Conservation (phyloP, 2,113 vertebrate species). For the Calyptomena viridis region DNA sequence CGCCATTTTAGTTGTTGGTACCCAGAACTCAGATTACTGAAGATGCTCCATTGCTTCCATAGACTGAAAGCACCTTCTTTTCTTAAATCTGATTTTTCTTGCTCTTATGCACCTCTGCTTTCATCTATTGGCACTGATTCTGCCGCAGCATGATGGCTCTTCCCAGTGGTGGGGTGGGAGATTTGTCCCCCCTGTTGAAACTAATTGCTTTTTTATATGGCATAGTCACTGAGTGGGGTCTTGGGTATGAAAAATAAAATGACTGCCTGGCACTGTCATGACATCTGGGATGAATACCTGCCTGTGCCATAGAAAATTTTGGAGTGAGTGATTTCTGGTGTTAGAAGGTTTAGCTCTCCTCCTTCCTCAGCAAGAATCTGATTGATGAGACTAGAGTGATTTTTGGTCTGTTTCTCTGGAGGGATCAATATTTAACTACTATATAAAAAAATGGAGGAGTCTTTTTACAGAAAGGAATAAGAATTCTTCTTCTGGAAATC, state of each 20-base stretch:
- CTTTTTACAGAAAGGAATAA: neutral
- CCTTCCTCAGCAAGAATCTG: neutral
- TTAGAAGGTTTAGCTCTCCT: neutral
- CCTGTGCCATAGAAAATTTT: neutral
- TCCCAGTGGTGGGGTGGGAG: neutral
- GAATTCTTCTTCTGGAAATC: neutral
- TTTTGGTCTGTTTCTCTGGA: neutral
- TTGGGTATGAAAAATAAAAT: neutral
- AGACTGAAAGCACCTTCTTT: neutral
- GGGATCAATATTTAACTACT: neutral
- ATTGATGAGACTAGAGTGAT: neutral
- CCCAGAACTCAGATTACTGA: neutral
- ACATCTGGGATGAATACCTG: neutral
- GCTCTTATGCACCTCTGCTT: neutral
- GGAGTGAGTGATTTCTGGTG: neutral
- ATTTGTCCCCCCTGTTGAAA: neutral
- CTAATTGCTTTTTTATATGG: neutral
- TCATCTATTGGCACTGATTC: too few relatives aligned
- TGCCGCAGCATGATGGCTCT: accelerated
- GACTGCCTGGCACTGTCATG: neutral
- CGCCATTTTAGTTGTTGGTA: neutral
- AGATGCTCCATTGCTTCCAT: neutral
- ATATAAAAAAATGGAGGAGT: neutral
- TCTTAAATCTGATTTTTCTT: neutral
- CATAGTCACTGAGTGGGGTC: neutral